These are phyloP conservation scores for Anthopleura xanthogrammica DNA, from an alignment of 92 coral and sea anemone genomes.

Conservation along the genomic window DNA sequence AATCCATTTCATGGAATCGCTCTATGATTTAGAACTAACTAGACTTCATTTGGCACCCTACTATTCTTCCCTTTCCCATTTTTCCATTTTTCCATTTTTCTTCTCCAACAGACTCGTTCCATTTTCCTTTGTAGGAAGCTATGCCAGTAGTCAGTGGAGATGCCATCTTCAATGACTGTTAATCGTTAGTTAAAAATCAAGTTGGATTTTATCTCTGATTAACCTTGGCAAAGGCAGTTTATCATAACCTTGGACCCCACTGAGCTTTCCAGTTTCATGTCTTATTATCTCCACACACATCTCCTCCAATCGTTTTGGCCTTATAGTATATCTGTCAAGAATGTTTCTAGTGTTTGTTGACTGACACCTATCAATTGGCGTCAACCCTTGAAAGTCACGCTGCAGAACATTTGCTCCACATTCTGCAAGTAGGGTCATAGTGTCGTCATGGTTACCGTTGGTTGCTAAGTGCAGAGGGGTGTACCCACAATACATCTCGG, in stretches of 20 bases:
- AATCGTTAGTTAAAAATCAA: slow-evolving; percentile 2
- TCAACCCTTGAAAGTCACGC: slow-evolving; percentile 48
- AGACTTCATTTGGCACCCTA: too few species aligned
- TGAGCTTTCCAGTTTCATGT: slow-evolving; percentile 19
- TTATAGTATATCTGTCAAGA: slow-evolving; percentile 7
- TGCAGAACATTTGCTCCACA: slow-evolving; percentile 60
- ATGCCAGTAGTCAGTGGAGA: too few species aligned
- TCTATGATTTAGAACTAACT: too few species aligned
- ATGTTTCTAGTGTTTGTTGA: slow-evolving; percentile 37
- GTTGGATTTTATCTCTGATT: slow-evolving; percentile 35
- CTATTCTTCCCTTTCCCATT: too few species aligned
- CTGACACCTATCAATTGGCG: slow-evolving; percentile 58
- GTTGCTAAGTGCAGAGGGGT: slow-evolving; percentile 87
- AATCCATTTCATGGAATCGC: too few species aligned
- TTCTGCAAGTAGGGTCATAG: slow-evolving; percentile 46
- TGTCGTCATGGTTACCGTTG: slow-evolving; percentile 49
- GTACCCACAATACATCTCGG: slow-evolving; percentile 76
- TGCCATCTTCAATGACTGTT: too few species aligned
- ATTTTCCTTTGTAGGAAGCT: too few species aligned
- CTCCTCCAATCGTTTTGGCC: slow-evolving; percentile 37
- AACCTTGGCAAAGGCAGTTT: slow-evolving; percentile 48
- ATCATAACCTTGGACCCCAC: slow-evolving; percentile 54
- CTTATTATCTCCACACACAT: slow-evolving; percentile 47
- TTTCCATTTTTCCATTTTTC: too few species aligned
- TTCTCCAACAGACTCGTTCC: too few species aligned